A percentile compares a stretch with the other conserved stretches of the same genome.
phyloP scores from a whole-genome alignment of 1,140 invertebrate genomes.

The Plectrocnemia conspersa region DNA sequence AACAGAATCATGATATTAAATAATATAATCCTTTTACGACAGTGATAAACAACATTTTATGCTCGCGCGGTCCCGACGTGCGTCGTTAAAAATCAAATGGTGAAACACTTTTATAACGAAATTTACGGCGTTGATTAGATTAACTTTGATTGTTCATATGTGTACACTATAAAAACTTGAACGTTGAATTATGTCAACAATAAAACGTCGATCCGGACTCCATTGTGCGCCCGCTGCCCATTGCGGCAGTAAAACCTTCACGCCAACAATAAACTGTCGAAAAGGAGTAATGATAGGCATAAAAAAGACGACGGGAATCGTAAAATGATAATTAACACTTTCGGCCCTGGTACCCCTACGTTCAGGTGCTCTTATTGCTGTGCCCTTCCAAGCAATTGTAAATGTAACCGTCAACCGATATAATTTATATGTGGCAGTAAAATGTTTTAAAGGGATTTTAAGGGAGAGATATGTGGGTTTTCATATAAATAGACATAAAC shows the following conservation, averaged over 20 bases:
- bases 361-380: too few relatives aligned
- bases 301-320: conserved; percentile 15
- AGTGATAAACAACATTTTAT: conserved; percentile 18
- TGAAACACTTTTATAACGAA: conserved; percentile 22
- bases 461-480: too few relatives aligned
- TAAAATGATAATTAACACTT: conserved; percentile 17
- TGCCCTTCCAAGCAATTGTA: too few relatives aligned
- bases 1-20: not conserved
- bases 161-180: conserved; percentile 7
- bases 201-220: conserved; percentile 1
- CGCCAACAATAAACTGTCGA: conserved; percentile 3
- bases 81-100: conserved; percentile 14
- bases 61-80: not conserved
- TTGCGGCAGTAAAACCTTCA: conserved; percentile 9
- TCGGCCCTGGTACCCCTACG: too few relatives aligned
- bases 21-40: conserved; percentile 2
- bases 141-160: conserved; percentile 23
- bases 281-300: conserved; percentile 12
- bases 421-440: too few relatives aligned
- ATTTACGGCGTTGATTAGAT: conserved; percentile 29
- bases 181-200: conserved; percentile 20
- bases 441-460: too few relatives aligned
- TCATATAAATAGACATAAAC: too few relatives aligned
- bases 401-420: too few relatives aligned
- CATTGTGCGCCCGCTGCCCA: not conserved